phyloP scores from a whole-genome alignment of 2,888 invertebrate genomes.

The Drosophila yooni region DNA sequence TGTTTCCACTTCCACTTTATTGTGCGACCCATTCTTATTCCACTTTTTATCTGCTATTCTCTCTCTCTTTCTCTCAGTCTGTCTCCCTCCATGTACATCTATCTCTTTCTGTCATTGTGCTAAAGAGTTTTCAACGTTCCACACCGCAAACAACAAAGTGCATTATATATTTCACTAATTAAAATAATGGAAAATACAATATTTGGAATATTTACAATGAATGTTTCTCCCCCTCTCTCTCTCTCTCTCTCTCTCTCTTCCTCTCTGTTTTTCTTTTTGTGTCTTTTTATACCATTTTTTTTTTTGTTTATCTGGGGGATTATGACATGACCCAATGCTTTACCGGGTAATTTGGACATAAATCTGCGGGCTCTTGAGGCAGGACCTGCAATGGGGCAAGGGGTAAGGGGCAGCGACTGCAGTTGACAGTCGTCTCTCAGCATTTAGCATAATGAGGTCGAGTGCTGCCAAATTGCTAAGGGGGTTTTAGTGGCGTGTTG shows the following conservation, averaged over 20 bases:
- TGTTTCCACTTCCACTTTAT: conserved; percentile 74
- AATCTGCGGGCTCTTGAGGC: not conserved
- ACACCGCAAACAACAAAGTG: conserved; percentile 52
- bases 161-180: conserved; percentile 78
- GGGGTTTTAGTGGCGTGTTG: not conserved
- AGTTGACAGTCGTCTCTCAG: conserved; percentile 45
- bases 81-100: conserved; percentile 5
- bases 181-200: conserved; percentile 73
- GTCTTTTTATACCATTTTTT: not conserved
- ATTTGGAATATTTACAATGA: conserved; percentile 61
- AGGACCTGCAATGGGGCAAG: not conserved
- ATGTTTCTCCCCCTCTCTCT: conserved; percentile 1
- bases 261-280: conserved; percentile 13
- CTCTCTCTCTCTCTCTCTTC: not conserved
- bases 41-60: conserved; percentile 39
- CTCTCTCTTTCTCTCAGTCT: conserved; percentile 4
- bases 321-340: conserved; percentile 55
- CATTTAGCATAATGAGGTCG: conserved; percentile 62
- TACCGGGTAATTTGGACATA: conserved; percentile 51
- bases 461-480: conserved; percentile 30
- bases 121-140: conserved; percentile 39
- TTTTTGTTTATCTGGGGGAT: conserved; percentile 31
- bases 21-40: conserved; percentile 53
- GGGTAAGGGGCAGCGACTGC: conserved; percentile 17
- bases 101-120: not conserved